These are phyloP conservation scores for Pachyseris speciosa DNA, from an alignment of 64 coral and sea anemone species.

Conservation along the genomic window DNA sequence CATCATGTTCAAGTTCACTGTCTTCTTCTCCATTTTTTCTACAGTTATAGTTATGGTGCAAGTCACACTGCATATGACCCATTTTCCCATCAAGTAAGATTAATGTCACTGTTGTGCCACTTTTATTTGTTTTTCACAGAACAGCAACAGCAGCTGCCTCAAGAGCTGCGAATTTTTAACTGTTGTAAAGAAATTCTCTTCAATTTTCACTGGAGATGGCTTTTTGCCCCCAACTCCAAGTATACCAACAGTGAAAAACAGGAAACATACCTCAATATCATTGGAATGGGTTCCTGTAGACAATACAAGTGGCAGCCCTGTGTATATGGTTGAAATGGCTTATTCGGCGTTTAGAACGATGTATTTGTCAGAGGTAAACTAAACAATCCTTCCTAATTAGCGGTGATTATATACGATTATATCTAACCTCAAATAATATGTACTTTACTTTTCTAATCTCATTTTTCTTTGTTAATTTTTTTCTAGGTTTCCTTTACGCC, in stretches of 20 bases:
- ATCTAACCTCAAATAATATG: no score
- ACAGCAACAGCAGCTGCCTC: neutral
- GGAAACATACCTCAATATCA: conserved; percentile 20
- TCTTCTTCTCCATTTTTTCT: no score
- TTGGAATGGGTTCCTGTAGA: conserved; percentile 6
- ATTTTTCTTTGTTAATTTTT: neutral
- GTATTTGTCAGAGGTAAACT: conserved; percentile 1
- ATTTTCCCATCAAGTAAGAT: no score
- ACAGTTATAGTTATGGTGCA: no score
- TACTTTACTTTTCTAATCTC: no score
- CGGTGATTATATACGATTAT: no score
- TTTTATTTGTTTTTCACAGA: neutral
- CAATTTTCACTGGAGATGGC: neutral
- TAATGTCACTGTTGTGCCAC: neutral
- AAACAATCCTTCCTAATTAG: no score
- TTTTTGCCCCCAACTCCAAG: neutral
- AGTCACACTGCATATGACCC: no score
- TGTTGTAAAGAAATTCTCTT: neutral
- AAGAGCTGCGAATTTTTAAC: conserved; percentile 33
- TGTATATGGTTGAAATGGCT: conserved; percentile 40
- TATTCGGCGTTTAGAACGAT: neutral
- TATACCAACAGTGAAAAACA: neutral
- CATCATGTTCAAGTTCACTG: no score
- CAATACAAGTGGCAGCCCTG: neutral
- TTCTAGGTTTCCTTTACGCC: neutral